Evolutionary conservation across 2,797 vertebrate species (phyloP).

Genomic region (Austrolebias charrua): DNA sequence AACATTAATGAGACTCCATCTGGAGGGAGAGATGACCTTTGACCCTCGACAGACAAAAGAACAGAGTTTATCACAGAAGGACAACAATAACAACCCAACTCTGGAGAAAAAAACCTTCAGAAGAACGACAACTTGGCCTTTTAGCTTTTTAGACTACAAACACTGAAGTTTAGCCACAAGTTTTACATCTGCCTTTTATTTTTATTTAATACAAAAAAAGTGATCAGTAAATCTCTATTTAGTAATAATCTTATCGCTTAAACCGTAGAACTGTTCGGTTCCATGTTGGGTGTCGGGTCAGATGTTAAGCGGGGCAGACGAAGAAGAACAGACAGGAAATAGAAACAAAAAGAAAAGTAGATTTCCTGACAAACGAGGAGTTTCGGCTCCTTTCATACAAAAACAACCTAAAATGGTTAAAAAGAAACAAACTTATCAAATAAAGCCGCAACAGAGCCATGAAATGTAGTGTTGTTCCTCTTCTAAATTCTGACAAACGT

Average conservation of each 20-base stretch:
- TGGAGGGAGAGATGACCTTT: slow-evolving; percentile 64
- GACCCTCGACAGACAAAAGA: slow-evolving; percentile 63
- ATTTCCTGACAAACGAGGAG: not conserved
- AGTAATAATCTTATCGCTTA: slow-evolving; percentile 72
- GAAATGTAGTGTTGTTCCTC: slow-evolving; percentile 55
- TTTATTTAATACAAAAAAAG: slow-evolving; percentile 88
- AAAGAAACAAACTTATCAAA: slow-evolving; percentile 45
- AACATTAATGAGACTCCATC: slow-evolving; percentile 77
- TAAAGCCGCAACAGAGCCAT: slow-evolving; percentile 26
- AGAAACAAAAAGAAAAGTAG: too few relatives aligned
- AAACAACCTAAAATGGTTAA: slow-evolving; percentile 53
- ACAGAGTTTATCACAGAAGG: slow-evolving; percentile 83
- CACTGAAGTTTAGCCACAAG: slow-evolving; percentile 89
- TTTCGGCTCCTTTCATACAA: slow-evolving; percentile 35
- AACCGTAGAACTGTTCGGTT: slow-evolving; percentile 80
- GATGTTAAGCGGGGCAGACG: slow-evolving; percentile 82
- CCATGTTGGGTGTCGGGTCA: slow-evolving; percentile 77
- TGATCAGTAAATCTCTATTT: slow-evolving; percentile 73
- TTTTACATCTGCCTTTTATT: slow-evolving; percentile 85
- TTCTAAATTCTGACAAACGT: slow-evolving; percentile 29
- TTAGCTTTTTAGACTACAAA: slow-evolving; percentile 84
- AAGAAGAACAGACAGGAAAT: slow-evolving; percentile 18
- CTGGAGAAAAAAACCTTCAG: slow-evolving; percentile 52
- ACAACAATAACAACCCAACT: slow-evolving; percentile 76
- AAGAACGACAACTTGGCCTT: slow-evolving; percentile 79